Evolutionary conservation across 2,797 vertebrate species (phyloP).

Genomic region (Chelmon rostratus): DNA sequence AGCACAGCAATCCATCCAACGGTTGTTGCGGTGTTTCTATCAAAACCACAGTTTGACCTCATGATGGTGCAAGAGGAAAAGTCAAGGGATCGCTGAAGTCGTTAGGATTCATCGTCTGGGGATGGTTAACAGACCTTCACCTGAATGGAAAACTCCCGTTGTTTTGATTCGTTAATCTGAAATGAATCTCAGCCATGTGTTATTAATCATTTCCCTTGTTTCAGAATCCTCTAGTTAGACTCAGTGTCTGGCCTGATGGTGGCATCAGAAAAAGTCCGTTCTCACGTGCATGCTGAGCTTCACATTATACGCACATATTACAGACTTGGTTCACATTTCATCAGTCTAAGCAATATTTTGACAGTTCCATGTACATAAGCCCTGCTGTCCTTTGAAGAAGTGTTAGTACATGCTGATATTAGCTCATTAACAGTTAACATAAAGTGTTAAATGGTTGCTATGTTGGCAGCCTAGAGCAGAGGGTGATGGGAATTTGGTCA

Average conservation of each 20-base stretch:
- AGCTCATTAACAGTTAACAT: not conserved
- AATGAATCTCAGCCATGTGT: not conserved
- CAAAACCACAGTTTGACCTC: not conserved
- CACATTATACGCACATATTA: not conserved
- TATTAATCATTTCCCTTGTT: not conserved
- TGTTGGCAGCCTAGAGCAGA: not conserved
- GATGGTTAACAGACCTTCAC: not conserved
- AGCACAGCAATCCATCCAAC: not conserved
- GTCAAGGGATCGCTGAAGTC: not conserved
- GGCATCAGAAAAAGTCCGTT: not conserved
- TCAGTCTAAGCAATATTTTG: not conserved
- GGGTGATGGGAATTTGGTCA: not conserved
- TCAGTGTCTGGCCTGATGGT: not conserved
- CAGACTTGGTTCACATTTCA: not conserved
- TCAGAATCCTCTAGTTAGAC: not conserved
- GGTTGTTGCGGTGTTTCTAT: not conserved
- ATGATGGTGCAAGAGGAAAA: not conserved
- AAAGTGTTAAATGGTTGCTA: not conserved
- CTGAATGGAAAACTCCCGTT: not conserved
- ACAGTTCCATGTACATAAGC: not conserved
- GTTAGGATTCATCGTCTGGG: not conserved
- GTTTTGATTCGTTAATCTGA: conserved; percentile 6
- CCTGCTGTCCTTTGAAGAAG: not conserved
- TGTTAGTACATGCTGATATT: not conserved
- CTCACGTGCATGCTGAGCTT: too few species aligned